Base-by-base conservation (phyloP, 2,113 vertebrate species). In the Pithys albifrons region DNA sequence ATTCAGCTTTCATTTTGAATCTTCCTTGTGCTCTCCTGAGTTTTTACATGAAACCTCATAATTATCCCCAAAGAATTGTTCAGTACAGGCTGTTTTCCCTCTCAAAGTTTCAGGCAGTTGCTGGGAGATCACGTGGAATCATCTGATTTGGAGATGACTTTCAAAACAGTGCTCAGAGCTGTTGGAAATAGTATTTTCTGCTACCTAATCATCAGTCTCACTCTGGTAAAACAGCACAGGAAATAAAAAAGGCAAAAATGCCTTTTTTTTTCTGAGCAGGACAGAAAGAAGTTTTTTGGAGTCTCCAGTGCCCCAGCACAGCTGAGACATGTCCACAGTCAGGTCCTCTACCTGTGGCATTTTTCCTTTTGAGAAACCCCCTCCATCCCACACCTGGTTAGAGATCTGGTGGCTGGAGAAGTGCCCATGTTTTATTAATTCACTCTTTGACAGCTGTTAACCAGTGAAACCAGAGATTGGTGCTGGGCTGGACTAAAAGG, bases 381-480 rank as follows among this genome's bases (percentile, higher is more conserved):
- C 28, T 87, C 89, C 66, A 75, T 29, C 4, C 61, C 79, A 15
- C 81, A 17, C 83, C 93, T 92, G 75, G 67, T 52, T n/a, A 4
- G 14, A n/a, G 4, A 31, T 35, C 35, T 78, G 92, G 72, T 49
- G 66, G 96, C 77, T 69, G 33, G 71, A 79, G 96, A 88, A 90
- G 59, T 6, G 6, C 70, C 90, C 78, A 70, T 96, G 20, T 96
- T 97, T 97, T 97, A 97, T 98, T 97, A 41, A 97, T 93, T 92
- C 75, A 66, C 59, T 57, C 17, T 94, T 93, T 96, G 96, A 97
- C 97, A 97, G 97, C 97, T 98, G 97, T 88, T 96, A 97, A 92
- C 65, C 82, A 43, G 81, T 91, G 97, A 97, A 97, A 98, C 91
- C 70, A 93, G 96, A 98, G 96, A 96, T 94, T 75, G 96, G 79